Evolutionary conservation across 2,797 vertebrate species (phyloP).

Genomic region (Salmo trutta): DNA sequence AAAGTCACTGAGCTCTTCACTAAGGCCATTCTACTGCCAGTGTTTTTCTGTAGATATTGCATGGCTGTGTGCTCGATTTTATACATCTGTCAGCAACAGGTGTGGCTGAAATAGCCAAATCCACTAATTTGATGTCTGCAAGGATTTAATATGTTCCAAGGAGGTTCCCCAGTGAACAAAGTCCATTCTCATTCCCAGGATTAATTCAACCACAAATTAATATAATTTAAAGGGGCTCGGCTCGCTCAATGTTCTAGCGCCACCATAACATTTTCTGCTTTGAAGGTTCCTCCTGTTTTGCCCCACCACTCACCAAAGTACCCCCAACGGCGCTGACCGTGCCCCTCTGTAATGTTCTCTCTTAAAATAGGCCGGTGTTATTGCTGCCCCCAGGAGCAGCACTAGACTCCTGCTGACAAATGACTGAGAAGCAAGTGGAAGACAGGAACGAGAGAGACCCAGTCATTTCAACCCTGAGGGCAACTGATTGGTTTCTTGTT

Average conservation of each 20-base stretch:
- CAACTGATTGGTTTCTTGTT: conserved; percentile 29
- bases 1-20: no score
- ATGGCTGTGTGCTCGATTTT: no score
- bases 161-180: not conserved
- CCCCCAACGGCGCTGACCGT: conserved; percentile 8
- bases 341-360: conserved; percentile 11
- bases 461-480: conserved; percentile 20
- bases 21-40: no score
- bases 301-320: conserved; percentile 4
- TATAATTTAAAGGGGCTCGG: not conserved
- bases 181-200: not conserved
- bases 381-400: conserved; percentile 13
- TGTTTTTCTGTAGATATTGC: no score
- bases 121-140: no score
- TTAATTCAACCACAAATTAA: not conserved
- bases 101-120: no score
- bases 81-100: no score
- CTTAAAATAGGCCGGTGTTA: conserved; percentile 9
- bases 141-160: no score
- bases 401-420: conserved; percentile 23
- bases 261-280: not conserved
- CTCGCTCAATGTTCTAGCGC: not conserved
- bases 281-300: not conserved
- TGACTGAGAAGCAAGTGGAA: conserved; percentile 1
- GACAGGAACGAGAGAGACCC: conserved; percentile 10